A percentile compares a stretch with the other conserved stretches of the same genome.
phyloP scores from a whole-genome alignment of 2,797 vertebrate genomes.

The Myotis vivesi region DNA sequence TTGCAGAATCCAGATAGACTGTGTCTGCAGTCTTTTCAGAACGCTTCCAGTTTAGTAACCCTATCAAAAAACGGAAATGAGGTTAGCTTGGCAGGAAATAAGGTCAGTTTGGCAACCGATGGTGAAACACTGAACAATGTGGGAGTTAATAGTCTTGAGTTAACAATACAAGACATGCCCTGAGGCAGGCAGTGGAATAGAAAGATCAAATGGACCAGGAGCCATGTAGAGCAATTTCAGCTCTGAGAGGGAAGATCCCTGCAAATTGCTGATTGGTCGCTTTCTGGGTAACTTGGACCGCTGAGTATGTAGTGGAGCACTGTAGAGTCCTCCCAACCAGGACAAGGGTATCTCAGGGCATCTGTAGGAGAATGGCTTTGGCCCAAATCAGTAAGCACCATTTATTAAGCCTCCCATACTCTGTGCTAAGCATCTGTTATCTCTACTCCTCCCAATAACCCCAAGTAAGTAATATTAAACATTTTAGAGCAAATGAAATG shows the following conservation, averaged over 20 bases:
- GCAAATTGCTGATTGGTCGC: no score
- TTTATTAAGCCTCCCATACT: neutral
- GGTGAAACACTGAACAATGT: conserved; percentile 42
- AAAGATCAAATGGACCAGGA: neutral
- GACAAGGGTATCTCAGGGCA: neutral
- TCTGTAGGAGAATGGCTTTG: neutral
- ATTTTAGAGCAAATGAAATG: neutral
- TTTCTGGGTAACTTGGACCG: neutral
- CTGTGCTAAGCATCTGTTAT: neutral
- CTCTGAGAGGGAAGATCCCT: neutral
- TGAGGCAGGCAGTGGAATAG: neutral
- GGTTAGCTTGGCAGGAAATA: conserved; percentile 68
- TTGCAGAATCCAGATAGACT: conserved; percentile 54
- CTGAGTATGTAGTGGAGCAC: neutral
- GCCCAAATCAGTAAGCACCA: neutral
- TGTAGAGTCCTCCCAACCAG: neutral
- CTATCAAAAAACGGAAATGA: conserved; percentile 71
- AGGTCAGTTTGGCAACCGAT: conserved; percentile 69
- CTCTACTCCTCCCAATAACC: neutral
- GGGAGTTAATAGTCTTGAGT: neutral
- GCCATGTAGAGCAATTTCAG: neutral
- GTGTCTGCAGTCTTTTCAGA: conserved; percentile 55
- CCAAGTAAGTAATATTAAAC: neutral
- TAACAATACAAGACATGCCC: neutral
- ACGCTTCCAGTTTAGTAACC: conserved; percentile 54